Evolutionary conservation across 2,113 vertebrate species (phyloP), one percentile per base, ranked within the genome.

Genomic region (Platycercus adscitus): DNA sequence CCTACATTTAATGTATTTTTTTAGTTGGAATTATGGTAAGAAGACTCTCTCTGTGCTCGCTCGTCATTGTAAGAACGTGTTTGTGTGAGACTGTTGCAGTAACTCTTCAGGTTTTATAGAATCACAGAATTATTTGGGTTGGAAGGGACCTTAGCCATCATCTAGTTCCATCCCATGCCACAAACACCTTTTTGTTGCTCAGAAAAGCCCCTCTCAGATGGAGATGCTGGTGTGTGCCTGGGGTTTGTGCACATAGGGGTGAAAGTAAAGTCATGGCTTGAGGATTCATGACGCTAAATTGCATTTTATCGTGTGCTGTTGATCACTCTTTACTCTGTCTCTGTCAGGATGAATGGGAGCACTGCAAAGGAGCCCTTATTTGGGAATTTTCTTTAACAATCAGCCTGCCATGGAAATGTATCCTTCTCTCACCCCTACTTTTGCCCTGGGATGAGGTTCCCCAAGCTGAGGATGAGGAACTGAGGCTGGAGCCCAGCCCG

Each of bases 1-100:
- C 2, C 26, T 52, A 3, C 3, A 8, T 55, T 63, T 26, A 24
- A 9, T 49, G 15, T 20, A 2, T 15, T 72, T 69, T 63, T 47
- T 49, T 24, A 21, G 43, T 23, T 91, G 68, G 50, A 61, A 31
- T 50, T 24, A 1, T 0, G 5, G 8, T 15, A 21, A 25, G 43
- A 56, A 65, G n/a, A 8, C 33, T n/a, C 16, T 63, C 17, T 17
- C 24, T 7, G 41, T 33, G 47, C 69, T 75, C 2, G 15, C 24
- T 87, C 8, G 12, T 71, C 6, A 0, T 14, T 37, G n/a, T 18
- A 20, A 56, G 28, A 49, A 29, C 0, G 0, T 8, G 9, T 56
- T 65, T 60, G 20, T 68, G n/a, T 8, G 53, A 83, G 37, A 1
- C 17, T 1, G 2, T 49, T 47, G 60, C 35, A 17, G 13, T 29